Base-by-base conservation (phyloP, 2,113 vertebrate genomes). In the Sapayoa aenigma region DNA sequence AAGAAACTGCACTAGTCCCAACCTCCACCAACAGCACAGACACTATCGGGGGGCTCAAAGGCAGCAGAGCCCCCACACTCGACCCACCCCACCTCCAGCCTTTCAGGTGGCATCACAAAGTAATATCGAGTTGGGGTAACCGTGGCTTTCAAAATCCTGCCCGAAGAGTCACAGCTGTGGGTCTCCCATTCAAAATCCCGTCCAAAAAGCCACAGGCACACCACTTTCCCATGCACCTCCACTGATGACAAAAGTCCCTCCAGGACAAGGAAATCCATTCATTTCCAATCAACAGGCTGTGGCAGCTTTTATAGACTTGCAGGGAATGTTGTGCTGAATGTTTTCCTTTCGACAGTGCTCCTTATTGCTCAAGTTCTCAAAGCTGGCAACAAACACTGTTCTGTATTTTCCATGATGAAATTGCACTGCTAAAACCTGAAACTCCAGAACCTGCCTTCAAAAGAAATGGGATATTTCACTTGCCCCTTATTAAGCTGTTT, bases 1-100 rank as follows among this genome's bases (percentile, higher is more conserved):
- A 97, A 95, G 87, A 49, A 92, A 33, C 95, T 77, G 75, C 79
- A 44, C 52, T 21, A 46, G 85, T 87, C 85, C 95, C 62, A 20
- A 33, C 44, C 90, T 79, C 95, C 67, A 16, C 75, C 94, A 63
- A 42, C 30, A 96, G 87, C 96, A 77, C 84, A 37, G 85, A 66
- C 17, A 14, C 1, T 50, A 2, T 22, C 8, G 0, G 68, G 60
- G 50, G 14, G 60, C 49, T 25, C 37, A 11, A 4, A 83, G 68
- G 66, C 80, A 73, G 80, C 58, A 53, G 33, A 77, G 67, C 52
- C 15, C 44, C n/a, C 79, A 4, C 76, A 27, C 2, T 1, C 30
- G 59, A 15, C 35, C 74, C 16, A 1, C 37, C 9, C 11, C 14
- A 10, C 27, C 60, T 17, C 55, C 66, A 44, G 41, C 62, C n/a